Evolutionary conservation across 2,888 invertebrate genomes (phyloP).

Genomic region (Panopea generosa): DNA sequence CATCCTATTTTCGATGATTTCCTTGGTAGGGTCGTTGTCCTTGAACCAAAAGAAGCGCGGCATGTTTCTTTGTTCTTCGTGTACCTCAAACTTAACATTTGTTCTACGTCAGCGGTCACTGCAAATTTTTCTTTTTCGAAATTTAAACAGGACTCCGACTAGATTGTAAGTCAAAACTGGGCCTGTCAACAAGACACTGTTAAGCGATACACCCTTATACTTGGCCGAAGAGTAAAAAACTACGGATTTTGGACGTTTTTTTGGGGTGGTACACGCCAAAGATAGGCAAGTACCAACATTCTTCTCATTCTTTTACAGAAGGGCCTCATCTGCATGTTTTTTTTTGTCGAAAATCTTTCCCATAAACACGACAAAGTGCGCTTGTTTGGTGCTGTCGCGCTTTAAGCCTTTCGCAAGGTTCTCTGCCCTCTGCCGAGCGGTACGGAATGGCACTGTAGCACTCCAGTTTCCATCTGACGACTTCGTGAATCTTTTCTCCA

Average conservation of each 20-base stretch:
- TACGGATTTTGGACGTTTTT: slow-evolving; percentile 49
- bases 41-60: no score
- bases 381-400: slow-evolving; percentile 27
- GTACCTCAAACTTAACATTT: slow-evolving; percentile 54
- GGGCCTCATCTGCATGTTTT: slow-evolving; percentile 57
- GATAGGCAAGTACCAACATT: slow-evolving; percentile 59
- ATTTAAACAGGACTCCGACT: slow-evolving; percentile 36
- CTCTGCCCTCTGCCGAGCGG: background rate
- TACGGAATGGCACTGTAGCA: background rate
- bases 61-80: slow-evolving; percentile 39
- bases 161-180: slow-evolving; percentile 51
- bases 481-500: slow-evolving; percentile 7
- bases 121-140: slow-evolving; percentile 39
- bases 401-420: background rate
- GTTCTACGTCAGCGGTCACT: slow-evolving; percentile 43
- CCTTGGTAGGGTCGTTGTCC: slow-evolving; percentile 23
- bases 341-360: slow-evolving; percentile 24
- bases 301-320: slow-evolving; percentile 25
- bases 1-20: slow-evolving; percentile 48
- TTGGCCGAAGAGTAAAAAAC: slow-evolving; percentile 59
- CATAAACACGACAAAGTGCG: slow-evolving; percentile 54
- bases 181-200: slow-evolving; percentile 43
- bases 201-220: slow-evolving; percentile 45
- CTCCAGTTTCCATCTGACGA: background rate
- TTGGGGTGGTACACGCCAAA: slow-evolving; percentile 58